Evolutionary conservation across 1,140 invertebrate species (phyloP).

Genomic region (Aricia agestis): DNA sequence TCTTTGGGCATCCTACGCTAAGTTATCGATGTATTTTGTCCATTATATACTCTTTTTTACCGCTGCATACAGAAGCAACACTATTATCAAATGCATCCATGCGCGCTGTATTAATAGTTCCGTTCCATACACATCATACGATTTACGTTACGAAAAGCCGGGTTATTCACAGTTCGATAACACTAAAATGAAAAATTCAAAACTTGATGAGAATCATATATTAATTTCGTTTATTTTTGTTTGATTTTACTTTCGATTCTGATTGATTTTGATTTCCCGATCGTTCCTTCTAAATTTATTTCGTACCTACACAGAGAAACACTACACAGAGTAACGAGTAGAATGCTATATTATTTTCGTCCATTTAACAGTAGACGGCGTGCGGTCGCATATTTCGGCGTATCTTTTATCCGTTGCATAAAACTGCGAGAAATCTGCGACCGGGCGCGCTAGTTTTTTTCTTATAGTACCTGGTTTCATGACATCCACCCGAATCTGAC

Average conservation of each 20-base stretch:
- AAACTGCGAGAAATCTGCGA: constrained; percentile 46
- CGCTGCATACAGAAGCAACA: constrained; percentile 69
- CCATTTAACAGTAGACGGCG: constrained; percentile 64
- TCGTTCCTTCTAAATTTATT: constrained; percentile 61
- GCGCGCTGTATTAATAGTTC: constrained; percentile 51
- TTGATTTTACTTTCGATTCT: constrained; percentile 36
- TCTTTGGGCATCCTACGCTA: constrained; percentile 74
- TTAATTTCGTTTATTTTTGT: constrained; percentile 41
- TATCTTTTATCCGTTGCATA: constrained; percentile 2
- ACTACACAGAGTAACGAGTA: constrained; percentile 69
- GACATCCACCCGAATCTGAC: constrained; percentile 39
- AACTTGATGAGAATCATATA: constrained; percentile 32
- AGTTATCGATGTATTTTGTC: constrained; percentile 58
- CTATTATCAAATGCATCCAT: constrained; percentile 66
- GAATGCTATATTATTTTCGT: constrained; percentile 70
- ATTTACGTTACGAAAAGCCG: constrained; percentile 59
- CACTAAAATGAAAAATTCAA: constrained; percentile 40
- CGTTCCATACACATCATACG: constrained; percentile 57
- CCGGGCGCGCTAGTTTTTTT: constrained; percentile 52
- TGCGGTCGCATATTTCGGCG: constrained; percentile 57
- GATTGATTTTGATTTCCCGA: constrained; percentile 19
- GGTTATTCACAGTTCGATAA: constrained; percentile 53
- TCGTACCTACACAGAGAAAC: constrained; percentile 74
- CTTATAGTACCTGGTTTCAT: constrained; percentile 54
- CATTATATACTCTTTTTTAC: constrained; percentile 64